Base-by-base conservation (phyloP, 2,113 vertebrate species). In the Neomonachus schauinslandi region DNA sequence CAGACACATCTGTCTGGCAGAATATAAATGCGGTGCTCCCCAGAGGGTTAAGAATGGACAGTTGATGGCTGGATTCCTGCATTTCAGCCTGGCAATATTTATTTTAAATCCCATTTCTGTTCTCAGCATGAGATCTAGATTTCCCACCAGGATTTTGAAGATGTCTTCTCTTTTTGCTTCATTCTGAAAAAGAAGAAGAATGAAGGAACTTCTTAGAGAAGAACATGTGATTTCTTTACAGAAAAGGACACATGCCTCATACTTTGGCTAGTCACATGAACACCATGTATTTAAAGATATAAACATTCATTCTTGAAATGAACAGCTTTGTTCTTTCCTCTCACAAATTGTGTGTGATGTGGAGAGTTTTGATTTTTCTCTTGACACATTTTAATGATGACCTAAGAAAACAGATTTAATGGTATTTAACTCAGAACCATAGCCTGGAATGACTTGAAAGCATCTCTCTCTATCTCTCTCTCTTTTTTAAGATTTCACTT, bases 21-120 rank as follows among this genome's bases (percentile, higher is more conserved):
- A 88, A 92, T 95, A 90, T 82, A 91, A 98, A 97, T 95, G 81
- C n/a, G 7, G 91, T 94, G 91, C 89, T 96, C 85, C 31, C 33
- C 10, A 0, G 69, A 77, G 72, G 59, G 67, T 94, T 69, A 95
- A 89, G 63, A 94, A 96, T 79, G 42, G 53, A 82, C 89, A 93
- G 82, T 21, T 94, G 85, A 91, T 63, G 55, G 39, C 89, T 79
- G 55, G 33, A 49, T 81, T 94, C 24, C 72, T 92, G 69, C 90
- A 87, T 82, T 95, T n/a, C 80, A 95, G 87, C 22, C n/a, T 63
- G n/a, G 31, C 4, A 28, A 33, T 95, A 74, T 86, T 96, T 90
- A 91, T 53, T 92, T 97, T 96, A 88, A 97, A 82, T 46, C 33
- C 24, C 26, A 95, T 74, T 82, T 71, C 51, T 82, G 14, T 85